A percentile compares a stretch with the other conserved stretches of the same genome.
Evolutionary conservation across 1,140 invertebrate genomes (phyloP).

Genomic region (Saccostrea cuccullata): DNA sequence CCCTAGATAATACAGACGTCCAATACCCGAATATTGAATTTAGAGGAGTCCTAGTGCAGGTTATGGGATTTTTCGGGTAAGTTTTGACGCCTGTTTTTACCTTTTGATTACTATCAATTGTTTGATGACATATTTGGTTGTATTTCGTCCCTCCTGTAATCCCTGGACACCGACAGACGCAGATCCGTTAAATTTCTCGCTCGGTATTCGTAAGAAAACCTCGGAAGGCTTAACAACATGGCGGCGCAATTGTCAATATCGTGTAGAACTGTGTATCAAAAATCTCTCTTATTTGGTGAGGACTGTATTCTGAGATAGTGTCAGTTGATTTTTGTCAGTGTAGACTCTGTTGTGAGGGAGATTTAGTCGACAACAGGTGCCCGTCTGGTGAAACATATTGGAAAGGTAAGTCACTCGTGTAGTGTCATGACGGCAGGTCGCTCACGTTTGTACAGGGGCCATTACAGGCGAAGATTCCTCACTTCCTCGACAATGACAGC

Average conservation of each 20-base stretch:
- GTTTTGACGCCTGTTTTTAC: constrained; percentile 50
- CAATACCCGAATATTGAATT: constrained; percentile 49
- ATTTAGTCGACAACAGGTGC: constrained; percentile 29
- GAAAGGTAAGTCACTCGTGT: neutral
- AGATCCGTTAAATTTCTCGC: neutral
- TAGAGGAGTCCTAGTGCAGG: constrained; percentile 48
- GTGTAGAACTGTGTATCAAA: neutral
- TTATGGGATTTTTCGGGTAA: constrained; percentile 48
- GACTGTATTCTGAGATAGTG: neutral
- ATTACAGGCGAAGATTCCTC: too few relatives aligned
- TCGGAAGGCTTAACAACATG: constrained; percentile 46
- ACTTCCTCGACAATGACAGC: neutral
- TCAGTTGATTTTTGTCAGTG: neutral
- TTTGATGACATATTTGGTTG: neutral
- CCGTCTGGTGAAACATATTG: constrained; percentile 36
- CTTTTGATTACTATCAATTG: constrained; percentile 30
- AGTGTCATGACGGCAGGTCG: neutral
- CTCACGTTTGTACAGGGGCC: neutral
- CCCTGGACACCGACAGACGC: neutral
- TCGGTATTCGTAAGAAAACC: constrained; percentile 24
- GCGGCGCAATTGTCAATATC: constrained; percentile 43
- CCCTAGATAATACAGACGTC: constrained; percentile 26
- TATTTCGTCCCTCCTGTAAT: neutral
- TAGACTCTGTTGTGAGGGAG: neutral
- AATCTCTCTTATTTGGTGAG: constrained; percentile 11